These are phyloP conservation scores for Rhorus exstirpatorius DNA, from an alignment of 2,888 invertebrate species.

Conservation along the genomic window DNA sequence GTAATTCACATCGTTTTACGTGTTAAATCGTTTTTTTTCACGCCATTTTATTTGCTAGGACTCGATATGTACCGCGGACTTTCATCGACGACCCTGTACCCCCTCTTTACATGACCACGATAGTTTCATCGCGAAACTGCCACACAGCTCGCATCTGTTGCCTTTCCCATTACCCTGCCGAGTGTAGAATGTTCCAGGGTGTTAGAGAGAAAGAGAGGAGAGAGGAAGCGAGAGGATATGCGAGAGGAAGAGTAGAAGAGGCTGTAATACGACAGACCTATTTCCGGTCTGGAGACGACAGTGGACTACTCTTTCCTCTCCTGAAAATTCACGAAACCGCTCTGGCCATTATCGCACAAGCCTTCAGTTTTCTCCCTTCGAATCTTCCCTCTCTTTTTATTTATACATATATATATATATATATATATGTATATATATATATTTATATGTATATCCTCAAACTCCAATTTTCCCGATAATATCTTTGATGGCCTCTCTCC, in stretches of 20 bases:
- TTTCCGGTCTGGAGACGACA: conserved; percentile 65
- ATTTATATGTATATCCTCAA: conserved; percentile 47
- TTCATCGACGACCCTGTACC: conserved; percentile 28
- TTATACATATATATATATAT: too few relatives aligned
- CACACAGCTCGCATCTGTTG: conserved; percentile 79
- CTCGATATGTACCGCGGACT: conserved; percentile 1
- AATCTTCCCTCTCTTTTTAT: conserved; percentile 6
- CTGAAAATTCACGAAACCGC: conserved; percentile 47
- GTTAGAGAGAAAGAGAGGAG: not conserved
- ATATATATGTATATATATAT: too few relatives aligned
- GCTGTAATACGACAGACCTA: conserved; percentile 64
- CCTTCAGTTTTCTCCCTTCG: conserved; percentile 47
- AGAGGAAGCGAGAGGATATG: not conserved
- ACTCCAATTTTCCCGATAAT: conserved; percentile 64
- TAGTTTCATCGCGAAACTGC: conserved; percentile 79
- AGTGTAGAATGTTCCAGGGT: conserved; percentile 55
- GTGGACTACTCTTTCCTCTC: conserved; percentile 45
- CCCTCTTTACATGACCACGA: conserved; percentile 73
- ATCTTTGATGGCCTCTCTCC: conserved; percentile 47
- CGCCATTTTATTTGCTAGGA: conserved; percentile 15
- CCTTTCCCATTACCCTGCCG: conserved; percentile 75
- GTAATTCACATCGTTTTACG: not conserved
- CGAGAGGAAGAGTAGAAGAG: conserved; percentile 12
- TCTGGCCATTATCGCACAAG: conserved; percentile 51
- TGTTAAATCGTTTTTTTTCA: not conserved